Conservation (phyloP, 1,140 invertebrate species). For the Chlorops oryzae region DNA sequence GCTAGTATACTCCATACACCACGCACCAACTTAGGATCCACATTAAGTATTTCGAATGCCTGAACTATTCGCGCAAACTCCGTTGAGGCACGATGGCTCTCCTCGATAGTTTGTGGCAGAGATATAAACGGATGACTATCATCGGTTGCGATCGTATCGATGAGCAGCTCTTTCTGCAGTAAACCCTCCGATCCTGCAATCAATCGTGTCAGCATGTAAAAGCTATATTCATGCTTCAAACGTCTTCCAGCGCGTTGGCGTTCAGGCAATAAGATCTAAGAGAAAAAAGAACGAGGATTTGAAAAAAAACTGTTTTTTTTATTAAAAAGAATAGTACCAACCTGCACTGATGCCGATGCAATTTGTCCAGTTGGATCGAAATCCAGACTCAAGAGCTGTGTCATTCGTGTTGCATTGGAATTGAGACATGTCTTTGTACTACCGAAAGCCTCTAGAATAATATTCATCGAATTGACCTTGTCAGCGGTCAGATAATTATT, state of each 20-base stretch:
- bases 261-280: slow-evolving; percentile 66
- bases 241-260: slow-evolving; percentile 65
- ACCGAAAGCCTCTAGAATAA: slow-evolving; percentile 82
- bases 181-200: slow-evolving; percentile 75
- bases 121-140: slow-evolving; percentile 76
- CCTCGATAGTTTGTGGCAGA: slow-evolving; percentile 71
- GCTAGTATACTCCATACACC: slow-evolving; percentile 81
- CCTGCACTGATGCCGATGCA: slow-evolving; percentile 81
- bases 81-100: slow-evolving; percentile 68
- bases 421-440: slow-evolving; percentile 72
- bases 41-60: slow-evolving; percentile 66
- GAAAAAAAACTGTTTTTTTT: background rate
- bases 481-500: slow-evolving; percentile 68
- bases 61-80: slow-evolving; percentile 72
- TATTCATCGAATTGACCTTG: slow-evolving; percentile 75
- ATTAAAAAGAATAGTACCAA: slow-evolving; percentile 42
- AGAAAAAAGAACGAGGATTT: slow-evolving; percentile 15
- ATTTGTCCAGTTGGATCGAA: slow-evolving; percentile 88
- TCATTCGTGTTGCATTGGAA: slow-evolving; percentile 80
- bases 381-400: slow-evolving; percentile 82
- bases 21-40: slow-evolving; percentile 72
- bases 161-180: slow-evolving; percentile 70
- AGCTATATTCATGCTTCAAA: slow-evolving; percentile 64
- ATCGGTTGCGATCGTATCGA: slow-evolving; percentile 66
- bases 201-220: slow-evolving; percentile 77